A percentile compares a stretch with the other conserved stretches of the same genome.
Conservation (phyloP, 2,888 invertebrate genomes). For the Petrolisthes manimaculis region DNA sequence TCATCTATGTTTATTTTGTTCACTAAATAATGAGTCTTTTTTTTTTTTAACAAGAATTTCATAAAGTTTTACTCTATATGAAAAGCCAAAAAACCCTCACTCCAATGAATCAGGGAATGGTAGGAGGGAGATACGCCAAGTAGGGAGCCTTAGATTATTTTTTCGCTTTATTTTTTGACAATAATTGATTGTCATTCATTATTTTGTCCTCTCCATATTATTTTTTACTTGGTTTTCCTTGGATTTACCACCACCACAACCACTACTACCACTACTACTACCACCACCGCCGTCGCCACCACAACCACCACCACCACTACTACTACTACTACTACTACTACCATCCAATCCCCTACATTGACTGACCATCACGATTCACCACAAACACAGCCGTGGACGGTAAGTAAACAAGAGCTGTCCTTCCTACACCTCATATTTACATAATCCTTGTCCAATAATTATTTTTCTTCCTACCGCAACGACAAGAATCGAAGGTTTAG, state of each 20-base stretch:
- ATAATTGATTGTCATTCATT: background rate
- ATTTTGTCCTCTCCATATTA: conserved; percentile 21
- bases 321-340: conserved; percentile 7
- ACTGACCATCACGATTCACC: conserved; percentile 15
- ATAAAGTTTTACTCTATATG: no score
- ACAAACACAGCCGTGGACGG: conserved; percentile 40
- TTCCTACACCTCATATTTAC: background rate
- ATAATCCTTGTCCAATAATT: background rate
- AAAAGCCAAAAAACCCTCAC: background rate
- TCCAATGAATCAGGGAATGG: conserved; percentile 3
- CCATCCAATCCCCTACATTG: conserved; percentile 29
- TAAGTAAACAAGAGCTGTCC: conserved; percentile 16
- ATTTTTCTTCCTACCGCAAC: background rate
- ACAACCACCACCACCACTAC: background rate
- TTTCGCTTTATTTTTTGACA: background rate
- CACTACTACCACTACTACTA: conserved; percentile 10
- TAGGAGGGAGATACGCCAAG: background rate
- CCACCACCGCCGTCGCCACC: background rate
- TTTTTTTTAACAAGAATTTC: no score
- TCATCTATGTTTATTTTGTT: no score
- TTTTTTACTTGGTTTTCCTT: conserved; percentile 16
- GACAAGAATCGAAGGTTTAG: background rate
- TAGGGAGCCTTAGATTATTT: conserved; percentile 1
- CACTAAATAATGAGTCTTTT: no score
- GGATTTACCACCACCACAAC: conserved; percentile 22